These are phyloP conservation scores for Mus minutoides DNA, from an alignment of 2,797 vertebrate genomes.

Conservation along the genomic window DNA sequence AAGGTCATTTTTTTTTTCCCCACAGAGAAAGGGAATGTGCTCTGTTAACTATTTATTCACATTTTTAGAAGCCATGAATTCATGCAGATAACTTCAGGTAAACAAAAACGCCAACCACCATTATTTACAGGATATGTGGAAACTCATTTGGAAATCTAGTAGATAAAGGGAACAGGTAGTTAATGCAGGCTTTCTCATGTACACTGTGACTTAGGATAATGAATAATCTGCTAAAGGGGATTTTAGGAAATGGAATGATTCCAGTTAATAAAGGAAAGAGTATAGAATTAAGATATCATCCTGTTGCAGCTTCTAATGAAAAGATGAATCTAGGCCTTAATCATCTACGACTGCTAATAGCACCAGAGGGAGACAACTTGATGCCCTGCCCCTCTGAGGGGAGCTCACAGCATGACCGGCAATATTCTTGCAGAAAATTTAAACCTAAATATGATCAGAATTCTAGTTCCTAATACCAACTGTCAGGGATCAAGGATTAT, in stretches of 20 bases:
- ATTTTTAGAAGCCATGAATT: constrained; percentile 15
- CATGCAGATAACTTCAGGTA: constrained; percentile 24
- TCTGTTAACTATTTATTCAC: constrained; percentile 57
- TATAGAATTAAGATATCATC: constrained; percentile 26
- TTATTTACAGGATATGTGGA: constrained; percentile 23
- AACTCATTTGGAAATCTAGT: constrained; percentile 36
- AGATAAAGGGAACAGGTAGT: constrained; percentile 44
- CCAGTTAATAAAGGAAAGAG: constrained; percentile 23
- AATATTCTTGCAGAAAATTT: constrained; percentile 17
- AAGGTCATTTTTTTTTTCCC: constrained; percentile 62
- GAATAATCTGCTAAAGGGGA: background rate
- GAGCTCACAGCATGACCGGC: background rate
- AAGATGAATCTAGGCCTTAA: constrained; percentile 26
- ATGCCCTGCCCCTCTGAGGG: background rate
- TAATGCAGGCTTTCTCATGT: background rate
- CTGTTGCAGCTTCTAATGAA: constrained; percentile 3
- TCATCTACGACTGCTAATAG: background rate
- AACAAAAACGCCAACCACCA: background rate
- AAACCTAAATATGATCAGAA: background rate
- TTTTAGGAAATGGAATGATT: background rate
- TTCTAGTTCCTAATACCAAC: background rate
- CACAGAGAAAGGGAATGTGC: constrained; percentile 14
- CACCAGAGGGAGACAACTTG: background rate
- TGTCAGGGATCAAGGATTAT: background rate
- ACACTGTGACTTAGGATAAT: constrained; percentile 39